A percentile compares a stretch with the other conserved stretches of the same genome.
Conservation (phyloP, 2,797 vertebrate genomes). For the Xerus rutilus region DNA sequence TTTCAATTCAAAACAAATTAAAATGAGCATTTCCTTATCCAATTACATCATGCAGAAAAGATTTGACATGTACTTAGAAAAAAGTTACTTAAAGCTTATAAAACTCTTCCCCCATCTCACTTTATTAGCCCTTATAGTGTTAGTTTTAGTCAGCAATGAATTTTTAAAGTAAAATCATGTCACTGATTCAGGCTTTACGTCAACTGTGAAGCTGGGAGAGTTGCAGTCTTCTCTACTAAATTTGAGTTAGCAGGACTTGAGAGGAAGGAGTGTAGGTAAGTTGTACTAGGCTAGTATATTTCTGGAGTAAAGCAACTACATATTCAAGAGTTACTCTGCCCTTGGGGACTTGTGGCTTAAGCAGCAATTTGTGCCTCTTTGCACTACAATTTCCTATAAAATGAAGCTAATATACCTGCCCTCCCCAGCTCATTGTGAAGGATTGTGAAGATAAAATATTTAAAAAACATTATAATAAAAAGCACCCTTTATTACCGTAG, state of each 20-base stretch:
- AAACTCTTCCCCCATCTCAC: not conserved
- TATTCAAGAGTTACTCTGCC: not conserved
- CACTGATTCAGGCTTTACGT: not conserved
- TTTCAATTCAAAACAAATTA: conserved; percentile 53
- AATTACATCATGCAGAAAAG: conserved; percentile 2
- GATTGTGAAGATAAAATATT: not conserved
- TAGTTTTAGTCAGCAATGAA: not conserved
- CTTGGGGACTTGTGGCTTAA: not conserved
- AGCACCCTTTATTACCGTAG: not conserved
- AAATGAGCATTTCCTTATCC: conserved; percentile 46
- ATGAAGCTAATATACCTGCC: not conserved
- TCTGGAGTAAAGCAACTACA: not conserved
- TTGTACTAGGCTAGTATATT: not conserved
- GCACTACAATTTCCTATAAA: conserved; percentile 38
- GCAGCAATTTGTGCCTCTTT: not conserved
- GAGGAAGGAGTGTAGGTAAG: not conserved
- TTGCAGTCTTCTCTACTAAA: not conserved
- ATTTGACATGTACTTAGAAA: conserved; percentile 2
- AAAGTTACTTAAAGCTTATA: not conserved
- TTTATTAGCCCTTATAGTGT: not conserved
- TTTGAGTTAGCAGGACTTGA: not conserved
- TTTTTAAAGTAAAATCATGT: not conserved
- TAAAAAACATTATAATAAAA: conserved; percentile 20
- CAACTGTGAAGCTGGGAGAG: not conserved
- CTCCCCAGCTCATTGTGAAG: not conserved